Evolutionary conservation across 2,888 invertebrate species (phyloP).

Genomic region (Frankliniella fusca): DNA sequence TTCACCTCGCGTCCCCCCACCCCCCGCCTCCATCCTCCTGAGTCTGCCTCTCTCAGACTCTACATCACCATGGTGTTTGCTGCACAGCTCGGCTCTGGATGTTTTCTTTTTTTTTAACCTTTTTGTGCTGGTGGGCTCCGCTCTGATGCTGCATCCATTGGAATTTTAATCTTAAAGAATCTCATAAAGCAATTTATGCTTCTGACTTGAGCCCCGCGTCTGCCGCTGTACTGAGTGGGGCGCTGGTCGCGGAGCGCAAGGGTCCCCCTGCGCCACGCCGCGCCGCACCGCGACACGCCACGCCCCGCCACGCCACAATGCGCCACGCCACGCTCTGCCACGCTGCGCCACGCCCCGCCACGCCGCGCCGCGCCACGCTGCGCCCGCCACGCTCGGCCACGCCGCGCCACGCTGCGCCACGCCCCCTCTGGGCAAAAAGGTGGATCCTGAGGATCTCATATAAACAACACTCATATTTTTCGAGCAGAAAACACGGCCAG

Average conservation of each 20-base stretch:
- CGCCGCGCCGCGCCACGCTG: too few relatives aligned
- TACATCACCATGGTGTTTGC: background rate
- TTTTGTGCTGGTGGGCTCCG: conserved; percentile 8
- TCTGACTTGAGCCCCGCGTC: background rate
- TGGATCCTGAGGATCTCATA: background rate
- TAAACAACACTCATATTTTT: conserved; percentile 13
- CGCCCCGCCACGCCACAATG: too few relatives aligned
- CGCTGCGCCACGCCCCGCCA: too few relatives aligned
- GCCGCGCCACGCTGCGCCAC: background rate
- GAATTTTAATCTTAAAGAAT: conserved; percentile 25
- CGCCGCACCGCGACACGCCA: too few relatives aligned
- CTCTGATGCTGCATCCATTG: background rate
- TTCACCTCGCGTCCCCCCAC: background rate
- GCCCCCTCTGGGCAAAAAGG: conserved; percentile 5
- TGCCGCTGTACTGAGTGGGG: background rate
- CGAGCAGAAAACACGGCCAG: conserved; percentile 17
- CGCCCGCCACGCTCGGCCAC: too few relatives aligned
- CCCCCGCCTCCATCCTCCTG: background rate
- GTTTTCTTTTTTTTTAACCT: conserved; percentile 9
- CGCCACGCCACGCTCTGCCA: too few relatives aligned
- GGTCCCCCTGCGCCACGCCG: background rate
- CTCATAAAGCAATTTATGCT: conserved; percentile 26
- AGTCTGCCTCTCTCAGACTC: background rate
- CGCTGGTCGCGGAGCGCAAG: background rate
- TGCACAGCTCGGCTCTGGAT: background rate